Evolutionary conservation across 2,888 invertebrate genomes (phyloP).

Genomic region (Argyresthia goedartella): DNA sequence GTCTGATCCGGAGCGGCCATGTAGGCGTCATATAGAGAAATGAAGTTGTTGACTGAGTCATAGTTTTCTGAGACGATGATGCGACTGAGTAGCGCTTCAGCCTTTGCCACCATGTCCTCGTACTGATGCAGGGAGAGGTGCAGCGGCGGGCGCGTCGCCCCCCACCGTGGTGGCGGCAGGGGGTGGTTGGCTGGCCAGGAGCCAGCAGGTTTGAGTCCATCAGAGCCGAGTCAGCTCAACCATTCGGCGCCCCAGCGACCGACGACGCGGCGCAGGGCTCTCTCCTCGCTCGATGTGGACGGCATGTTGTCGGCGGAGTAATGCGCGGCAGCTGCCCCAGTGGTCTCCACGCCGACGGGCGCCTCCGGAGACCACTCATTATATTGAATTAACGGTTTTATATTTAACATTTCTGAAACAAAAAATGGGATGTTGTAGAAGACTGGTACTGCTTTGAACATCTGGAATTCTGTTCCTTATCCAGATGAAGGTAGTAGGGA

Average conservation of each 20-base stretch:
- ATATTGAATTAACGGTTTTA: slow-evolving; percentile 68
- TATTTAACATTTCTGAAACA: slow-evolving; percentile 62
- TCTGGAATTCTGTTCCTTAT: no score
- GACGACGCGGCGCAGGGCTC: slow-evolving; percentile 70
- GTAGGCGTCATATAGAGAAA: slow-evolving; percentile 76
- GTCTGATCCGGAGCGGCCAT: slow-evolving; percentile 76
- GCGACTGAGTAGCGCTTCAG: slow-evolving; percentile 87
- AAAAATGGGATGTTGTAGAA: slow-evolving; percentile 4
- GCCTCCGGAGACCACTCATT: slow-evolving; percentile 59
- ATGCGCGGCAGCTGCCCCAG: slow-evolving; percentile 40
- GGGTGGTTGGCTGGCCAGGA: slow-evolving; percentile 61
- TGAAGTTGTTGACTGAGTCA: slow-evolving; percentile 90
- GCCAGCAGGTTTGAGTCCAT: slow-evolving; percentile 31
- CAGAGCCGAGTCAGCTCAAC: slow-evolving; percentile 95
- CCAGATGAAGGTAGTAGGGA: no score
- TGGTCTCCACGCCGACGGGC: slow-evolving; percentile 50
- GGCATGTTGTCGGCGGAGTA: background rate
- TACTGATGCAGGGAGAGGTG: slow-evolving; percentile 83
- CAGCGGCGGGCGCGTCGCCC: slow-evolving; percentile 69
- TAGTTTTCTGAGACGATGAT: slow-evolving; percentile 89
- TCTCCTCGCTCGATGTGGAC: slow-evolving; percentile 56
- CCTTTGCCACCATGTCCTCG: slow-evolving; percentile 84
- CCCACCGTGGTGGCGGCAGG: slow-evolving; percentile 61
- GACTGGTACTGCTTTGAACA: no score
- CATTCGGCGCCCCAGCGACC: slow-evolving; percentile 95